Evolutionary conservation across 2,888 invertebrate species (phyloP).

Genomic region (Thumatha senex): DNA sequence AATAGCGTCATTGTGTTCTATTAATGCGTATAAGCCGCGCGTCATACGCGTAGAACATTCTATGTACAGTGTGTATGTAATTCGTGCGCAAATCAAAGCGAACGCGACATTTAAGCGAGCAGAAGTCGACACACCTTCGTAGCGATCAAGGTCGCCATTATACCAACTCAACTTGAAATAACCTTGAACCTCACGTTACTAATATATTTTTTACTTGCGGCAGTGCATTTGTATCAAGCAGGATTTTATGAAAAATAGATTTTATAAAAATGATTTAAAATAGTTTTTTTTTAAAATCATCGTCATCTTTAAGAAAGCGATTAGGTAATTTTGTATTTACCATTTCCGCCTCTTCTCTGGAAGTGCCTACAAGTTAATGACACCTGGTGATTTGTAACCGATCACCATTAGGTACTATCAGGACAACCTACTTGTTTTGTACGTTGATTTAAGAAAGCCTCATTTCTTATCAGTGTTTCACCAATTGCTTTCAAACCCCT

Average conservation of each 20-base stretch:
- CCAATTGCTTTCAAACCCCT: no score
- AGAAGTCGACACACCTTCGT: slow-evolving; percentile 8
- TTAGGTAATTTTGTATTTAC: no score
- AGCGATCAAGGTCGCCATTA: slow-evolving; percentile 49
- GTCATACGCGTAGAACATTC: slow-evolving; percentile 58
- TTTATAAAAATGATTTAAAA: no score
- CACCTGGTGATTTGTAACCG: no score
- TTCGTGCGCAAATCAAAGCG: not conserved
- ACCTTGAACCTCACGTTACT: slow-evolving; percentile 61
- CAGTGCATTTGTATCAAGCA: slow-evolving; percentile 11
- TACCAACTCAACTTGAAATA: slow-evolving; percentile 16
- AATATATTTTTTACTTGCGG: slow-evolving; percentile 1
- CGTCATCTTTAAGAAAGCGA: no score
- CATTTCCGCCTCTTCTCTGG: no score
- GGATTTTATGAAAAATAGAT: slow-evolving; percentile 1
- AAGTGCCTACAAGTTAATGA: no score
- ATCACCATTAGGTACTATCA: no score
- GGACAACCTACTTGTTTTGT: no score
- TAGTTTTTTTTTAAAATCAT: no score
- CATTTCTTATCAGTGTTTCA: no score
- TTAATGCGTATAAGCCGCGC: slow-evolving; percentile 43
- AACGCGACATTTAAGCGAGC: slow-evolving; percentile 3
- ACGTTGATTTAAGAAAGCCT: no score
- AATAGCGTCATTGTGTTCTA: slow-evolving; percentile 25
- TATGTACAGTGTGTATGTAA: slow-evolving; percentile 18